phyloP scores from a whole-genome alignment of 2,113 vertebrate species.

The Rhynchomys soricoides region DNA sequence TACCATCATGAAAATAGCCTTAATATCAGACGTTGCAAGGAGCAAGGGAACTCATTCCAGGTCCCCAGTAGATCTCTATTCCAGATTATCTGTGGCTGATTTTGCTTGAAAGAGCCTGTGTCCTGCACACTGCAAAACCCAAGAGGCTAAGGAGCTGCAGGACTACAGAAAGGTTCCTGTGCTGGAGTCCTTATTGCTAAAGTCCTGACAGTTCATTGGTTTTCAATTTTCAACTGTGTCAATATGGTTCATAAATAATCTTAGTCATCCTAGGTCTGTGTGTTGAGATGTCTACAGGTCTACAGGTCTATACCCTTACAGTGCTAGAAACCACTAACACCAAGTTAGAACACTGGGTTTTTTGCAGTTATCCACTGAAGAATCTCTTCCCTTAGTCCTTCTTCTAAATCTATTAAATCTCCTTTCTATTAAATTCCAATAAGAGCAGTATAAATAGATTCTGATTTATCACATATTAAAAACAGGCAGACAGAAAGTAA shows the following conservation, averaged over 20 bases:
- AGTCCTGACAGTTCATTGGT: background rate
- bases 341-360: background rate
- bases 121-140: background rate
- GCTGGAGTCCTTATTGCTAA: background rate
- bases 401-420: conserved; percentile 3
- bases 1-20: background rate
- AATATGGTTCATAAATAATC: background rate
- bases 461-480: conserved; percentile 31
- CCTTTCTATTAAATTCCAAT: background rate
- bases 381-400: background rate
- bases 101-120: background rate
- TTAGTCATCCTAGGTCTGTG: background rate
- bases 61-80: background rate
- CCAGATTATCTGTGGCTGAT: background rate
- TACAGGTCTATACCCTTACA: background rate
- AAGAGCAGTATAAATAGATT: background rate
- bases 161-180: background rate
- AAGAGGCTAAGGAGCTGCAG: background rate
- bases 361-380: background rate
- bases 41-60: background rate
- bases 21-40: background rate
- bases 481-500: background rate
- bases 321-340: background rate
- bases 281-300: background rate
- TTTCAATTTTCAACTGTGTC: background rate